phyloP scores from a whole-genome alignment of 2,113 vertebrate genomes.

The Planiliza haematocheilus region DNA sequence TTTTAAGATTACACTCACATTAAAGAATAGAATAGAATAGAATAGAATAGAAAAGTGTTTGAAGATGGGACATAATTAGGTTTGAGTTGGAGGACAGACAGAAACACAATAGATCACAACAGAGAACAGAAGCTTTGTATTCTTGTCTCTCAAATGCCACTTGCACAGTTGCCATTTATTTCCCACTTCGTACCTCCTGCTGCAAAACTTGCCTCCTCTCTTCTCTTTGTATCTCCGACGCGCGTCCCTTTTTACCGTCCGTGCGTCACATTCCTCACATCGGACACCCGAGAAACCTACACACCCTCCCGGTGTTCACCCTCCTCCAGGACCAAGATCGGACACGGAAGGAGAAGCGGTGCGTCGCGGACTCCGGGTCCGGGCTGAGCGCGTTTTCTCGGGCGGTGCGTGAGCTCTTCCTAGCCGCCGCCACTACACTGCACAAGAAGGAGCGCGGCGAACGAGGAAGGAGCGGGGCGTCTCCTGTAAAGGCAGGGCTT shows the following conservation, averaged over 20 bases:
- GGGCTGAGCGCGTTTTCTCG: constrained; percentile 25
- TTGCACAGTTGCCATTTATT: constrained; percentile 6
- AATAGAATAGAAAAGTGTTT: not conserved
- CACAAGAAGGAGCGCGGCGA: not conserved
- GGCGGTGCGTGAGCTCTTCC: constrained; percentile 33
- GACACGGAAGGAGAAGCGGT: not conserved
- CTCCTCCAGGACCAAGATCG: constrained; percentile 3
- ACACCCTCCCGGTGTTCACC: not conserved
- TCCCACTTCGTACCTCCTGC: constrained; percentile 53
- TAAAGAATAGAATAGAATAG: not conserved
- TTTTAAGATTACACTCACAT: constrained; percentile 6
- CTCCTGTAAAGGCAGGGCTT: constrained; percentile 50
- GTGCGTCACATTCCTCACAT: constrained; percentile 64
- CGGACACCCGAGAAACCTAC: constrained; percentile 33
- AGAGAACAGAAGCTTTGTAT: not conserved
- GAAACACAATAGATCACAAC: not conserved
- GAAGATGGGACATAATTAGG: not conserved
- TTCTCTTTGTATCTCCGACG: constrained; percentile 25
- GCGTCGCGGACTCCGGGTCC: constrained; percentile 24
- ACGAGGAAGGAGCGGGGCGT: constrained; percentile 52
- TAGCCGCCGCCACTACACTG: constrained; percentile 28
- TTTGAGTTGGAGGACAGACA: not conserved
- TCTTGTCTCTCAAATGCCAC: constrained; percentile 21
- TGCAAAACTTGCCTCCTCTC: constrained; percentile 37
- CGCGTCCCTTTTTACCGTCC: constrained; percentile 26